Base-by-base conservation (phyloP, 2,113 vertebrate genomes). In the Syrmaticus mikado region DNA sequence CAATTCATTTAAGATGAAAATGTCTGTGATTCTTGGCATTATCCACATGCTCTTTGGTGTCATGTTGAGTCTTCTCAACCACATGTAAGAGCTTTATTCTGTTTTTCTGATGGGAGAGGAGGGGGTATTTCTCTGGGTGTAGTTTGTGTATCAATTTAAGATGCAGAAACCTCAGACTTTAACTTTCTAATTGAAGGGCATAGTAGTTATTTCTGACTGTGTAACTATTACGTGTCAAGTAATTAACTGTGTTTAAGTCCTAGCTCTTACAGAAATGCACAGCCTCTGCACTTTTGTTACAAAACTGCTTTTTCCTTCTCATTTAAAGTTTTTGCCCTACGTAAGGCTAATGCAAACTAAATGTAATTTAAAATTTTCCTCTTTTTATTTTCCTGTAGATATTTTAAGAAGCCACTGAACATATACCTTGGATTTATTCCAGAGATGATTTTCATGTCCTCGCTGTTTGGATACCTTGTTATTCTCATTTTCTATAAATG, bases 1-100 rank as follows among this genome's bases (percentile, higher is more conserved):
- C 86, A 99, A 99, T 96, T 99, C 99, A 5, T 99, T 99, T 83
- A 99, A 99, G 95, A 99, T 99, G 99, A 99, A 99, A 97, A 99
- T 99, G 99, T 99, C 99, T 5, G 97, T 99, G 40, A 98, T 99
- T 90, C 97, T 99, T 61, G 99, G 99, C 41, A 98, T 99, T 85
- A 97, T 98, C 95, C 99, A 99, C 91, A 99, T 99, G 99, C 78
- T 98, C 43, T 99, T 99, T 87, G 99, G 99, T 53, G 98, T 99
- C n/a, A 93, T 96, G 0, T 94, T 99, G 95, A 99, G 99, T 87
- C 98, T 99, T 34, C 98, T 99, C 94, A 99, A 99, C 96, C 99
- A 99, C 60, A 96, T 98, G 99, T 99, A 90, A 98, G 99, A 77
- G 40, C 55, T 48, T 71, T 73, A 36, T 11, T 32, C 30, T 70